phyloP scores from a whole-genome alignment of 2,113 vertebrate genomes.

The Balaeniceps rex region DNA sequence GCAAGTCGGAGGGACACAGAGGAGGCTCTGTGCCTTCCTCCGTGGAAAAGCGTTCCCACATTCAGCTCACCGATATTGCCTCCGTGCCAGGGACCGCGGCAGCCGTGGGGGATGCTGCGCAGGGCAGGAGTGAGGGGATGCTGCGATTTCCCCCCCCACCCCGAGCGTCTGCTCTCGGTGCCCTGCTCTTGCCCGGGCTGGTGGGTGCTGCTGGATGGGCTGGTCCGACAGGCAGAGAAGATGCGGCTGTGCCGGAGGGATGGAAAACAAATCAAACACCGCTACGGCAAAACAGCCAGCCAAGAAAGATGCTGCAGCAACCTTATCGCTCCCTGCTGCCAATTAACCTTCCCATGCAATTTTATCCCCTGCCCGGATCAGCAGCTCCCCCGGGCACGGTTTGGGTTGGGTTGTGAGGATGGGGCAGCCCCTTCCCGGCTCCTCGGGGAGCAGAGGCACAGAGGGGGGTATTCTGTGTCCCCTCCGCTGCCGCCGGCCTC shows the following conservation, averaged over 20 bases:
- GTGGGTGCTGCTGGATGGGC: not conserved
- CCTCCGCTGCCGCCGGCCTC: not conserved
- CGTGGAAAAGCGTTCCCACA: accelerated
- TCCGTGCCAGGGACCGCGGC: not conserved
- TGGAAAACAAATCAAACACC: too few species aligned
- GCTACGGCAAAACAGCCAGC: not conserved
- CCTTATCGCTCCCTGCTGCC: not conserved
- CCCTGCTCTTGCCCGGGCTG: not conserved
- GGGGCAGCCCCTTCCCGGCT: not conserved
- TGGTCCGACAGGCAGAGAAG: not conserved
- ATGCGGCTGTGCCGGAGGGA: accelerated
- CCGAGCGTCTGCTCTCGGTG: accelerated
- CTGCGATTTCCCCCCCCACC: not conserved
- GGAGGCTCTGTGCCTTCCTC: not conserved
- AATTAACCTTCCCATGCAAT: accelerated
- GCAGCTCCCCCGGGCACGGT: not conserved
- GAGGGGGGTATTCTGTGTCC: not conserved
- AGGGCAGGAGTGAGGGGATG: not conserved
- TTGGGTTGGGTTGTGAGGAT: not conserved
- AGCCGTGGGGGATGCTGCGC: not conserved
- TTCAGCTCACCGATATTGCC: not conserved
- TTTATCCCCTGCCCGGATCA: accelerated
- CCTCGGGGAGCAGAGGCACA: not conserved
- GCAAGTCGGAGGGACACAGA: not conserved
- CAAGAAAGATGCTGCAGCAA: not conserved